Conservation (phyloP, 2,888 invertebrate genomes). For the Anaspis maculata region DNA sequence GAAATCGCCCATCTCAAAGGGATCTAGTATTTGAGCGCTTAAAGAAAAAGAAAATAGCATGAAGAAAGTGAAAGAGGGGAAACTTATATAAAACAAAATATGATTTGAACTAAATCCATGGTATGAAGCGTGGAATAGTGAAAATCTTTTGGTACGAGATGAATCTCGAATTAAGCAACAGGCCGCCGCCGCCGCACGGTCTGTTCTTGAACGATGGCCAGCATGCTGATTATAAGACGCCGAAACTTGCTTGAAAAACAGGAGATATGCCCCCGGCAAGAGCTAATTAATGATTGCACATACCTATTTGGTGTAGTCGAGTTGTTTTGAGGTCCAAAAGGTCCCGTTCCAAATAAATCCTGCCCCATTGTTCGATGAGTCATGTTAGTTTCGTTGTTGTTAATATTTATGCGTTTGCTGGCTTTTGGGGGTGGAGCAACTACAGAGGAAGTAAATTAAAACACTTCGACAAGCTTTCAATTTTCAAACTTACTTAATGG, state of each 20-base stretch:
- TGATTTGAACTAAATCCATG: too few species aligned
- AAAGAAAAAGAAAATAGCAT: too few species aligned
- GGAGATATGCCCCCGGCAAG: too few species aligned
- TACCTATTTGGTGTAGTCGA: constrained; percentile 28
- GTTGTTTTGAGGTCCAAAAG: constrained; percentile 51
- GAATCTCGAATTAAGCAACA: too few species aligned
- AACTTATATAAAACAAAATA: not conserved
- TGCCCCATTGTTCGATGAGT: constrained; percentile 42
- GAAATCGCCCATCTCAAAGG: constrained; percentile 79
- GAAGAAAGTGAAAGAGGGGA: not conserved
- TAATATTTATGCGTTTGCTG: constrained; percentile 41
- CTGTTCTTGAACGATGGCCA: too few species aligned
- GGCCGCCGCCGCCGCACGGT: too few species aligned
- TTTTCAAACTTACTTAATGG: constrained; percentile 58
- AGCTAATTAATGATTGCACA: constrained; percentile 5
- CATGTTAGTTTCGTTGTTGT: constrained; percentile 35
- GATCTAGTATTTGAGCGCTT: constrained; percentile 53
- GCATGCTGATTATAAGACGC: too few species aligned
- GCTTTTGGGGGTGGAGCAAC: constrained; percentile 88
- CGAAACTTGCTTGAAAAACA: too few species aligned
- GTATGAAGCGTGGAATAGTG: too few species aligned
- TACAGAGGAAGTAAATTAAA: constrained; percentile 30
- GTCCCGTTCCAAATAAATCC: constrained; percentile 76
- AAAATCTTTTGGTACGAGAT: too few species aligned
- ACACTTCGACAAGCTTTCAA: too few species aligned